Percentiles rank a stretch among this genome's conserved stretches.
These are phyloP conservation scores for Potamarius usumacintae DNA, from an alignment of 2,113 vertebrate species.

Conservation along the genomic window DNA sequence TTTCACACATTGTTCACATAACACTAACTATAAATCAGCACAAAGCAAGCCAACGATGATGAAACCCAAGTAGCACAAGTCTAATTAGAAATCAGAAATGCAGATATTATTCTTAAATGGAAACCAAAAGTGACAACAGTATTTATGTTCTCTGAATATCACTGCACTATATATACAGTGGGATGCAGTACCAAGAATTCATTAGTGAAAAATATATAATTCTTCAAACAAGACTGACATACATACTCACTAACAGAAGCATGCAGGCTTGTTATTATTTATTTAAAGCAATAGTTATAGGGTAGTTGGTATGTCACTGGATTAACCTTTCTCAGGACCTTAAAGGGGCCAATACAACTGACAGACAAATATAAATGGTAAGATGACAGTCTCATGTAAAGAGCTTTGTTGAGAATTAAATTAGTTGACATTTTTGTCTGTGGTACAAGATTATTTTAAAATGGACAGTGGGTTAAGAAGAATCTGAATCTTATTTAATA, in stretches of 20 bases:
- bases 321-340: background rate
- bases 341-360: background rate
- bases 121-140: background rate
- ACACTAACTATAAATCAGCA: background rate
- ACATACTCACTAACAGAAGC: background rate
- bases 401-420: background rate
- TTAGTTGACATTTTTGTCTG: background rate
- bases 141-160: background rate
- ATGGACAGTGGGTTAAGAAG: background rate
- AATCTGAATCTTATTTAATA: background rate
- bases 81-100: background rate
- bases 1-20: constrained; percentile 35
- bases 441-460: background rate
- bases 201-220: background rate
- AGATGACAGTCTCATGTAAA: background rate
- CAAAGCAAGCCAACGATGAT: background rate
- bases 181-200: background rate
- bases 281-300: background rate
- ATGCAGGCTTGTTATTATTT: background rate
- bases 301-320: background rate
- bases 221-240: background rate
- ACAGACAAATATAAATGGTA: background rate
- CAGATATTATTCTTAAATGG: background rate
- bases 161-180: background rate
- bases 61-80: background rate